A percentile compares a stretch with the other conserved stretches of the same genome.
Conservation (phyloP, 1,140 invertebrate species). For the Drosophila rufa region DNA sequence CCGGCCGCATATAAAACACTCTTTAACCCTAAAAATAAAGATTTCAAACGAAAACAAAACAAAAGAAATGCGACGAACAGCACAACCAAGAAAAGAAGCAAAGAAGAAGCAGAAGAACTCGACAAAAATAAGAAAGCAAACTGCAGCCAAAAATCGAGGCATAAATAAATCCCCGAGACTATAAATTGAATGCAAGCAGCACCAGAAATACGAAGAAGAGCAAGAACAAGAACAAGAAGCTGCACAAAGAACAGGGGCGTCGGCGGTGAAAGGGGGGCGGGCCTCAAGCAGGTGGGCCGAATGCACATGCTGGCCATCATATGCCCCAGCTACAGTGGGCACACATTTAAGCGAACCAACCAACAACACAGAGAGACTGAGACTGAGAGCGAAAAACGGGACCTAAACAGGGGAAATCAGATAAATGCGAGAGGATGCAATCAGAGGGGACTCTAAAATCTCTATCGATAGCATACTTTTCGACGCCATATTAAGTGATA, state of each 20-base stretch:
- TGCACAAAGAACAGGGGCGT: slow-evolving; percentile 9
- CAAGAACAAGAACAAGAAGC: not conserved
- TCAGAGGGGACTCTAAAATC: too few relatives aligned
- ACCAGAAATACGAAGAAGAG: slow-evolving; percentile 26
- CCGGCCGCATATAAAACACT: slow-evolving; percentile 35
- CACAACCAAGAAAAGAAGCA: slow-evolving; percentile 9
- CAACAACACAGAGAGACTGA: too few relatives aligned
- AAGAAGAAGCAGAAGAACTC: slow-evolving; percentile 1
- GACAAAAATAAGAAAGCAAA: slow-evolving; percentile 37
- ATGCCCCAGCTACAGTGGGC: slow-evolving; percentile 19
- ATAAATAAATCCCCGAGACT: slow-evolving; percentile 51
- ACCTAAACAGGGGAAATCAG: too few relatives aligned
- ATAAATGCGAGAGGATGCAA: too few relatives aligned
- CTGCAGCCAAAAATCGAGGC: slow-evolving; percentile 45
- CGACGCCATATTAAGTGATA: too few relatives aligned
- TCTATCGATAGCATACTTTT: too few relatives aligned
- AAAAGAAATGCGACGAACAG: slow-evolving; percentile 27
- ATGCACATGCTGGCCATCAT: slow-evolving; percentile 46
- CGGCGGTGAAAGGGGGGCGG: not conserved
- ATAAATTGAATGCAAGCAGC: slow-evolving; percentile 49
- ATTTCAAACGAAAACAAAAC: slow-evolving; percentile 44
- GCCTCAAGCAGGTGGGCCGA: slow-evolving; percentile 48
- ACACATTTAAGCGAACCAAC: not conserved
- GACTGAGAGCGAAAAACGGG: too few relatives aligned
- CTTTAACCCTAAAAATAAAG: slow-evolving; percentile 47